Evolutionary conservation across 1,140 invertebrate genomes (phyloP).

Genomic region (Listronotus oregonensis): DNA sequence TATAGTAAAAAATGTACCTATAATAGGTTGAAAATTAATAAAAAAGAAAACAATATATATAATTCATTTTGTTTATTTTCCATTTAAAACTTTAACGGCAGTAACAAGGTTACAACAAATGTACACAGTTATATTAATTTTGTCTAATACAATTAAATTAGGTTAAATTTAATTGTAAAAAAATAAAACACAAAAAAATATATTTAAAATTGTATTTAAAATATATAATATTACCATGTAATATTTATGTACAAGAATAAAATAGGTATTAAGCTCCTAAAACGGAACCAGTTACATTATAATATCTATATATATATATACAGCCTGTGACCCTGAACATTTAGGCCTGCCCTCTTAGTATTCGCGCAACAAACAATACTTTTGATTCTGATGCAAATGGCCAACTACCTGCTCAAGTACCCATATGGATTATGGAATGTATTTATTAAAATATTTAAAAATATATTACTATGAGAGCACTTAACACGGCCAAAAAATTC

Average conservation of each 20-base stretch:
- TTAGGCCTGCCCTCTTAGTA: constrained; percentile 7
- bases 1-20: too few species aligned
- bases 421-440: constrained; percentile 34
- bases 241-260: constrained; percentile 48
- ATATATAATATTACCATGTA: constrained; percentile 45
- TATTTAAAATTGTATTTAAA: constrained; percentile 45
- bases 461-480: constrained; percentile 1
- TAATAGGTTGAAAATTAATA: too few species aligned
- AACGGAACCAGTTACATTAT: constrained; percentile 37
- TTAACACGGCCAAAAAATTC: constrained; percentile 9
- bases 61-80: neutral
- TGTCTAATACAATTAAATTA: constrained; percentile 9
- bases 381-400: constrained; percentile 19
- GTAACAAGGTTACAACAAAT: constrained; percentile 20
- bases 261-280: constrained; percentile 42
- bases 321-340: constrained; percentile 19
- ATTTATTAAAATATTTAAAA: constrained; percentile 14
- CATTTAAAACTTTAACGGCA: constrained; percentile 15
- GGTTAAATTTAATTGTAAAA: neutral
- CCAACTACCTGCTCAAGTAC: constrained; percentile 30
- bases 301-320: constrained; percentile 20
- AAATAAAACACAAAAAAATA: constrained; percentile 36
- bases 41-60: too few species aligned
- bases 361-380: constrained; percentile 15
- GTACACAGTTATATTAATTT: constrained; percentile 14